Conservation (phyloP, 2,113 vertebrate genomes). For the Arvicanthis niloticus region DNA sequence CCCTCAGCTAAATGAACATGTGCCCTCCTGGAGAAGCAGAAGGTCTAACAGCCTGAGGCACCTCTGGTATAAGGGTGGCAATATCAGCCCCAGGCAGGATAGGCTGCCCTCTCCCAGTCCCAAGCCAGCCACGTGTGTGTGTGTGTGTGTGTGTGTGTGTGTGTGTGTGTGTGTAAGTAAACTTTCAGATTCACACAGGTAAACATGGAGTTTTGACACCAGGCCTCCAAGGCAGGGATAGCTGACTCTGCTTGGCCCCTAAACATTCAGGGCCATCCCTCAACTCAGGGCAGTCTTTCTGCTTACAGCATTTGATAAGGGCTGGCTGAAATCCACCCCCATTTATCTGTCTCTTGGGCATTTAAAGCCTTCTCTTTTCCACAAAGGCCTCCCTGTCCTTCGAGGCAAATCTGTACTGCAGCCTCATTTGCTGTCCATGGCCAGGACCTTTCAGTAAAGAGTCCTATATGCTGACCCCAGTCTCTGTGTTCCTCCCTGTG, state of each 20-base stretch:
- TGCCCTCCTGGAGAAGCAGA: neutral
- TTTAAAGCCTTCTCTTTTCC: neutral
- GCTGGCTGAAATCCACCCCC: neutral
- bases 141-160: too few relatives aligned
- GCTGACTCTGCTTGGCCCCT: neutral
- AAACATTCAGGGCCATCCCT: neutral
- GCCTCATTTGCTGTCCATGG: neutral
- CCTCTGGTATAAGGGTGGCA: neutral
- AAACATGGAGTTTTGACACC: neutral
- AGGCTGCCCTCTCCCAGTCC: too few relatives aligned
- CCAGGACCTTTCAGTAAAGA: neutral
- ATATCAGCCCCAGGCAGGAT: neutral
- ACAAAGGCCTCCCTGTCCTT: neutral
- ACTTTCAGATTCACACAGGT: neutral
- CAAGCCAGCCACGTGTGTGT: too few relatives aligned
- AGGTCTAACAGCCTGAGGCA: neutral
- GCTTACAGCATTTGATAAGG: neutral
- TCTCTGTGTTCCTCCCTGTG: neutral
- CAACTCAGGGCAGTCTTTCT: neutral
- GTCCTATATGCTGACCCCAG: neutral
- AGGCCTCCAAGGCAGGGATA: too few relatives aligned
- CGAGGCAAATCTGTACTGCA: neutral
- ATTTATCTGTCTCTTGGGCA: too few relatives aligned
- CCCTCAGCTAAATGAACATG: fast-evolving
- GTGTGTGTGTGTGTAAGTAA: too few relatives aligned